Conservation (phyloP, 2,888 invertebrate species). For the Colostygia pectinataria region DNA sequence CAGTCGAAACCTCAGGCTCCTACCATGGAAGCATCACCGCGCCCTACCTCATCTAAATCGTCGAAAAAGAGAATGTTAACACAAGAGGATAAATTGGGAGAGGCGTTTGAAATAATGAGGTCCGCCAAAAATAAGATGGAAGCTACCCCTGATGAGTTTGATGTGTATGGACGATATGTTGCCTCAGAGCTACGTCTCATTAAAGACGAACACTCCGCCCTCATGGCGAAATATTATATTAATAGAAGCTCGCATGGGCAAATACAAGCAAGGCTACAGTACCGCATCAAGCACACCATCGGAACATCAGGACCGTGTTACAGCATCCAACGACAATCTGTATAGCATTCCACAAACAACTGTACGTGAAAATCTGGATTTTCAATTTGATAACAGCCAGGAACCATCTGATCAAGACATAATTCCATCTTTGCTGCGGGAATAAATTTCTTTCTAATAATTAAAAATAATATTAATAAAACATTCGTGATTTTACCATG, state of each 20-base stretch:
- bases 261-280: background rate
- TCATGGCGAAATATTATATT: background rate
- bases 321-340: background rate
- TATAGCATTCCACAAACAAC: conserved; percentile 2
- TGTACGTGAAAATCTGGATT: conserved; percentile 4
- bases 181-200: background rate
- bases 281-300: background rate
- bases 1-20: no score
- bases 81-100: background rate
- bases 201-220: background rate
- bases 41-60: background rate
- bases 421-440: no score
- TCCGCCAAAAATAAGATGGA: background rate
- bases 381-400: conserved; percentile 1
- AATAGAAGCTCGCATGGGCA: background rate
- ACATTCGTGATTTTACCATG: background rate
- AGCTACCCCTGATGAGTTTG: no score
- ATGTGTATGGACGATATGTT: conserved; percentile 8
- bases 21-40: conserved; percentile 1
- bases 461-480: background rate
- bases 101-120: conserved; percentile 8
- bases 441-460: background rate
- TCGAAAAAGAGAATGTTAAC: conserved; percentile 1
- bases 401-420: conserved; percentile 6
- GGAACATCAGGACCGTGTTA: background rate